phyloP scores from a whole-genome alignment of 2,113 vertebrate genomes.

The Agelaius phoeniceus region DNA sequence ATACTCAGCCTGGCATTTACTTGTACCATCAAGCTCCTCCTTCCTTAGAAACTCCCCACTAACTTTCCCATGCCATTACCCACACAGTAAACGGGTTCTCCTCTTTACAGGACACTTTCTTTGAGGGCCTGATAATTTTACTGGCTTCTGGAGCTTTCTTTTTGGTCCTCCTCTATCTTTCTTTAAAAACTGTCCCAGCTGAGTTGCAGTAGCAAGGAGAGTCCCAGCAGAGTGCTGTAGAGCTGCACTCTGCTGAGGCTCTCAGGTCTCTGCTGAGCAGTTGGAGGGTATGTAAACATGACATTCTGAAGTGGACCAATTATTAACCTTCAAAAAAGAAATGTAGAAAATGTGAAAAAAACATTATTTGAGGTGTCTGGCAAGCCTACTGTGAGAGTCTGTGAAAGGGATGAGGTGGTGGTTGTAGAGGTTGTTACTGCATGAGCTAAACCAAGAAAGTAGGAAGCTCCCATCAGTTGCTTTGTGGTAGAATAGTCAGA shows the following conservation, averaged over 20 bases:
- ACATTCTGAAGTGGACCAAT: neutral
- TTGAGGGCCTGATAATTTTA: neutral
- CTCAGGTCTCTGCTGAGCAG: neutral
- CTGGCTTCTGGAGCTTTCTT: neutral
- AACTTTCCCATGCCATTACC: neutral
- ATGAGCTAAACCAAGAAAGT: neutral
- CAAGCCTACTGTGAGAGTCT: neutral
- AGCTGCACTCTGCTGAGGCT: neutral
- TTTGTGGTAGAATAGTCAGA: neutral
- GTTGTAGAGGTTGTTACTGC: neutral
- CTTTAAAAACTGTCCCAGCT: neutral
- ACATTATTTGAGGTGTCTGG: neutral
- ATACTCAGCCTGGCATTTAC: neutral
- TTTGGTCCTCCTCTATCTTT: neutral
- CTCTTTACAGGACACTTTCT: neutral
- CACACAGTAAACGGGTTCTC: rapidly evolving
- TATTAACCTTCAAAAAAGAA: neutral
- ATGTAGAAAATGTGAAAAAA: neutral
- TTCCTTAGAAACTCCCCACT: neutral
- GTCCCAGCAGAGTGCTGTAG: neutral
- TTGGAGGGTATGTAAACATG: neutral
- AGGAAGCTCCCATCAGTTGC: neutral
- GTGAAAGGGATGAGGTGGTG: neutral
- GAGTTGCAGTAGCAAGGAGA: neutral
- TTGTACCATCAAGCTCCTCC: neutral